phyloP scores from a whole-genome alignment of 2,888 invertebrate species.

The Dione vanillae region DNA sequence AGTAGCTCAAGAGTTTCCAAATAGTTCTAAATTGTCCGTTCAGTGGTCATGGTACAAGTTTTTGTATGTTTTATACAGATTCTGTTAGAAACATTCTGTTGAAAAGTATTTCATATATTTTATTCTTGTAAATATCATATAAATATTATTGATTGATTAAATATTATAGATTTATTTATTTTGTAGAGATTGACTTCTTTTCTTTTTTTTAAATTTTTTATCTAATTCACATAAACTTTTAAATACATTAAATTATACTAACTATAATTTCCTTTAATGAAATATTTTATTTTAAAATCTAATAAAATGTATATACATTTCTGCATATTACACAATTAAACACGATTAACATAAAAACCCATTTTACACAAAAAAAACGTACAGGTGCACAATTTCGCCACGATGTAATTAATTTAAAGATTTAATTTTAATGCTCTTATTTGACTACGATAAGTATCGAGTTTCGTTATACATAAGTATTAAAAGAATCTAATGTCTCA shows the following conservation, averaged over 20 bases:
- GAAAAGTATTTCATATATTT: too few species aligned
- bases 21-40: slow-evolving; percentile 35
- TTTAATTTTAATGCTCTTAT: not conserved
- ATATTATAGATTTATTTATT: too few species aligned
- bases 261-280: too few species aligned
- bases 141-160: too few species aligned
- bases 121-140: too few species aligned
- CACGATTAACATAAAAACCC: slow-evolving; percentile 6
- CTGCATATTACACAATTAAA: not conserved
- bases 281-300: not conserved
- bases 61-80: not conserved
- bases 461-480: not conserved
- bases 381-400: not conserved
- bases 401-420: not conserved
- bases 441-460: not conserved
- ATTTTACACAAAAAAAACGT: slow-evolving; percentile 4
- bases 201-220: too few species aligned
- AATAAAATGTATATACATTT: not conserved
- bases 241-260: too few species aligned
- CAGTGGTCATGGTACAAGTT: slow-evolving; percentile 4
- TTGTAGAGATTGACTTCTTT: too few species aligned
- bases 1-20: slow-evolving; percentile 42
- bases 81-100: not conserved
- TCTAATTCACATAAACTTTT: too few species aligned
- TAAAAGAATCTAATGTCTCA: slow-evolving; percentile 24